Evolutionary conservation across 2,113 vertebrate genomes (phyloP), one percentile per base, ranked within the genome.

Genomic region (Salvelinus sp.): DNA sequence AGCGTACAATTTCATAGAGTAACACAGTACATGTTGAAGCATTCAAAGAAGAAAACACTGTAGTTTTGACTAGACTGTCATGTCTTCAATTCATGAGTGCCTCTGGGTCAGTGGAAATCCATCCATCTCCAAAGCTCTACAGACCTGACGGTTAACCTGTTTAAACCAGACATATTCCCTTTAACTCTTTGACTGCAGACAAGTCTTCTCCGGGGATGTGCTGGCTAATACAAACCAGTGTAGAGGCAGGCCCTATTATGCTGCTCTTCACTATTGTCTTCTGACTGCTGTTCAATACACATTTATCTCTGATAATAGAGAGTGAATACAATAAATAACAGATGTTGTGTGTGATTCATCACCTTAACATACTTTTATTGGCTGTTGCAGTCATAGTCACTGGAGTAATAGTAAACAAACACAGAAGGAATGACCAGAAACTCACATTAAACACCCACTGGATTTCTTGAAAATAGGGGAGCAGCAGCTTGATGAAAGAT

Each of bases 401-500:
- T 14, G 50, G 50, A 54, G 14, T 54, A 54, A 54, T 54, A 18
- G 16, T 5, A 54, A 54, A 54, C 14, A 54, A 54, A 54, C 50
- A 54, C 16, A 54, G 16, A 54, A 54, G 50, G 16, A 54, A 5
- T 54, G 14, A 54, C 50, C 50, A 54, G 83, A 89, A 90, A 90
- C 82, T 85, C 86, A 85, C 78, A 54, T 18, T 54, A 54, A 54
- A 54, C 50, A 54, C 50, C 50, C 50, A 54, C 50, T 54, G 50
- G 50, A 54, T 54, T 54, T 54, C 4, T 5, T 1, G 50, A 54
- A 54, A 6, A 54, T 2, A 44, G 4, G 3, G 50, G 16, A 54
- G 50, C 16, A 25, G 22, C 44, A 54, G 48, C 69, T 23, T 70
- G 4, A 27, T 23, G 22, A 23, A 23, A 22, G 47, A 54, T 1